Conservation (phyloP, 2,113 vertebrate genomes). For the Chionis minor region DNA sequence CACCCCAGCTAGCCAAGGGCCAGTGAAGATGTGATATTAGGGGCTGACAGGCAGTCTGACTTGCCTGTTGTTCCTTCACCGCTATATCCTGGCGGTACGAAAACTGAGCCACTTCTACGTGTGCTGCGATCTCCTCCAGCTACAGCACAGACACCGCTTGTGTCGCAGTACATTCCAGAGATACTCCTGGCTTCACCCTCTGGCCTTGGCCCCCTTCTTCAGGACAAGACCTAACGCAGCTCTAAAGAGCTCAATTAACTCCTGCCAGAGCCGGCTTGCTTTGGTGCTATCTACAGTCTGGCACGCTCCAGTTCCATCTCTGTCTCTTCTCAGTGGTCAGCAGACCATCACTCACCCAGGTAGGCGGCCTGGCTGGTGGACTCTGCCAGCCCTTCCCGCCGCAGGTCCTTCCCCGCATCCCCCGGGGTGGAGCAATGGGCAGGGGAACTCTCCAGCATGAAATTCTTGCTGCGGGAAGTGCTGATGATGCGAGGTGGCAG, state of each 20-base stretch:
- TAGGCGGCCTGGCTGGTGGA: slow-evolving; percentile 98
- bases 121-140: not conserved
- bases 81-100: not conserved
- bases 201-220: not conserved
- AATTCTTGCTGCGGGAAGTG: slow-evolving; percentile 98
- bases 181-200: not conserved
- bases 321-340: not conserved
- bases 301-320: not conserved
- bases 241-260: not conserved
- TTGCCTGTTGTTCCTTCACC: not conserved
- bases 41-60: not conserved
- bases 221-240: not conserved
- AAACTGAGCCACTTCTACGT: not conserved
- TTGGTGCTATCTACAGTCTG: not conserved
- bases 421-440: slow-evolving; percentile 97
- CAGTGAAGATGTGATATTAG: not conserved
- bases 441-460: slow-evolving; percentile 95
- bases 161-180: not conserved
- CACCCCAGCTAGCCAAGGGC: not conserved
- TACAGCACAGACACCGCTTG: not conserved
- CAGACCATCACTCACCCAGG: slow-evolving; percentile 80
- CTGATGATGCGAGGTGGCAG: slow-evolving; percentile 96
- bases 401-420: slow-evolving; percentile 90
- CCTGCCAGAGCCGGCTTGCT: not conserved
- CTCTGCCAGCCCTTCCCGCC: slow-evolving; percentile 91